Percentiles rank a stretch among this genome's conserved stretches.
Evolutionary conservation across 2,113 vertebrate genomes (phyloP).

Genomic region (Regulus satrapa): DNA sequence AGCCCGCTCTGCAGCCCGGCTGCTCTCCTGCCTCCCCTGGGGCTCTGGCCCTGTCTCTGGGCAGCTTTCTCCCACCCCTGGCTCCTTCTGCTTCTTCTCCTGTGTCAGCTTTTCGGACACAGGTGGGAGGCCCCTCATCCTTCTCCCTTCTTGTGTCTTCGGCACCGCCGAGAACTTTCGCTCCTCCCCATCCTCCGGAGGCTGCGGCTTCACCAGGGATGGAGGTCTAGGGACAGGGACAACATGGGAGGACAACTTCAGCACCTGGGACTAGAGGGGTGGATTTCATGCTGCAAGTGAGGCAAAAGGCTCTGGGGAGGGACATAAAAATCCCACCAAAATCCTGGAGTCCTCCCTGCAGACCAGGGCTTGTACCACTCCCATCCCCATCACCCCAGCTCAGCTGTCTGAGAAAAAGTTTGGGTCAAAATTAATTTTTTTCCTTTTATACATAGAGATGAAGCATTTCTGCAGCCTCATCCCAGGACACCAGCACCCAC

Average conservation of each 20-base stretch:
- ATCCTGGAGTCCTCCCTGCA: not conserved
- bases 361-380: not conserved
- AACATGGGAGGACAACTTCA: not conserved
- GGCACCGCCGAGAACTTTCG: slow-evolving; percentile 67
- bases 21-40: not conserved
- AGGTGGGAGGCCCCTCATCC: slow-evolving; percentile 54
- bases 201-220: not conserved
- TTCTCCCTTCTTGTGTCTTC: slow-evolving; percentile 68
- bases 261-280: not conserved
- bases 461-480: not conserved
- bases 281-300: not conserved
- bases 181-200: not conserved
- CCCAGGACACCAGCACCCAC: not conserved
- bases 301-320: not conserved
- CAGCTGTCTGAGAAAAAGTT: not conserved
- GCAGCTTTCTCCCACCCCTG: not conserved
- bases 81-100: slow-evolving; percentile 25
- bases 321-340: not conserved
- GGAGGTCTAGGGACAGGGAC: not conserved
- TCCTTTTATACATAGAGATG: not conserved
- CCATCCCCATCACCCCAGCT: not conserved
- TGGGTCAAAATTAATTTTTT: not conserved
- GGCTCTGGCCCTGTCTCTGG: rapidly evolving
- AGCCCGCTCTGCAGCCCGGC: rapidly evolving
- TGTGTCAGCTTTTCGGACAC: slow-evolving; percentile 51